Evolutionary conservation across 2,888 invertebrate species (phyloP).

Genomic region (Doris montereyensis): DNA sequence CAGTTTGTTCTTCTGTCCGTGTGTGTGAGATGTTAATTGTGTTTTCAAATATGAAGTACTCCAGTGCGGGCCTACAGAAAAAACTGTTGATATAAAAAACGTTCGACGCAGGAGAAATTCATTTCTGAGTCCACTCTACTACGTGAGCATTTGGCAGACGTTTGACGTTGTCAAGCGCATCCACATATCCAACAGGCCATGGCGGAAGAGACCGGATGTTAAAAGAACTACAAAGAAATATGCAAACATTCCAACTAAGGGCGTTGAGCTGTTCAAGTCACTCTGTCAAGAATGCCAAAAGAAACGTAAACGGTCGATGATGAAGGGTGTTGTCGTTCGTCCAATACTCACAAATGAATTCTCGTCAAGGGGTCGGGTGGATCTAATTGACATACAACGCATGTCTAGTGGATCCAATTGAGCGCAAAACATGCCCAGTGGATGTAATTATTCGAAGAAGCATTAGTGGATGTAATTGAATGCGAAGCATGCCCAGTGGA

Average conservation of each 20-base stretch:
- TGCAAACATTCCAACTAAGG: constrained; percentile 11
- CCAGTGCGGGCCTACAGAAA: constrained; percentile 17
- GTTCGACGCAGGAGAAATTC: constrained; percentile 96
- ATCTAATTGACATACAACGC: constrained; percentile 23
- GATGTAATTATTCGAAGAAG: too few species aligned
- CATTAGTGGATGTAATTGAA: too few species aligned
- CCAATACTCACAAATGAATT: constrained; percentile 25
- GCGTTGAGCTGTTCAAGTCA: constrained; percentile 15
- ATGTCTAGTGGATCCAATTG: neutral
- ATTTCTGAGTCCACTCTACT: constrained; percentile 28
- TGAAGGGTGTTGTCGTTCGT: constrained; percentile 6
- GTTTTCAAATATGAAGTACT: constrained; percentile 15
- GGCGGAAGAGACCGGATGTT: constrained; percentile 28
- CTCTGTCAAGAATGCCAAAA: constrained; percentile 18
- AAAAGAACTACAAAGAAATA: neutral
- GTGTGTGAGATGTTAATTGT: neutral
- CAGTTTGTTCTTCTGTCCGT: neutral
- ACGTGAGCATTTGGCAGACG: constrained; percentile 13
- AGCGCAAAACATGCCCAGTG: too few species aligned
- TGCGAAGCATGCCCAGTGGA: too few species aligned
- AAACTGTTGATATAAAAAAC: constrained; percentile 73
- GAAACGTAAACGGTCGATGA: neutral
- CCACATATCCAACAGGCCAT: constrained; percentile 30
- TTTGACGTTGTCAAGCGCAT: constrained; percentile 16
- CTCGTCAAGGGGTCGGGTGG: constrained; percentile 12